These are phyloP conservation scores for Folsomia manolachei DNA, from an alignment of 2,888 invertebrate genomes.

Conservation along the genomic window DNA sequence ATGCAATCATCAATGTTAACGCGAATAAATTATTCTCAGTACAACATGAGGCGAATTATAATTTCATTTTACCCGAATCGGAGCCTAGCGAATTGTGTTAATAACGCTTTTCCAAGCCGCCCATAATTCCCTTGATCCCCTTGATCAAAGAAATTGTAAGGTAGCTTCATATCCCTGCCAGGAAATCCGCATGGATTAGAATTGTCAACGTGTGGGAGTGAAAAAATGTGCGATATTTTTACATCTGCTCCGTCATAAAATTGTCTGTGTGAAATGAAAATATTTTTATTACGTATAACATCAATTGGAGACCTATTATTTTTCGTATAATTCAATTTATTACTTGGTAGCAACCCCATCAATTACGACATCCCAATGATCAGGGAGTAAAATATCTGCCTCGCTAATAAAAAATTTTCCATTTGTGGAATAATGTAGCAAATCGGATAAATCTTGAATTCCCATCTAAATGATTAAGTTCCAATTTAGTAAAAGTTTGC, in stretches of 20 bases:
- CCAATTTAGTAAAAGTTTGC: conserved; percentile 4
- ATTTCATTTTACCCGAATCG: too few species aligned
- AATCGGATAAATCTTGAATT: conserved; percentile 34
- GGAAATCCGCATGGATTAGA: conserved; percentile 36
- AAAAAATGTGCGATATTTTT: conserved; percentile 25
- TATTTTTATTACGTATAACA: conserved; percentile 3
- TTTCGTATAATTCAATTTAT: neutral
- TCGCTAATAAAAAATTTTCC: conserved; percentile 36
- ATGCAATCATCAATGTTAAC: too few species aligned
- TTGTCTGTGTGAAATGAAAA: conserved; percentile 28
- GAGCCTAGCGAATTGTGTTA: conserved; percentile 36
- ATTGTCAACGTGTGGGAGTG: conserved; percentile 33
- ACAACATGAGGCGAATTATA: too few species aligned
- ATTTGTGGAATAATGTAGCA: conserved; percentile 25
- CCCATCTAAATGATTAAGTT: conserved; percentile 24
- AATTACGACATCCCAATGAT: conserved; percentile 35
- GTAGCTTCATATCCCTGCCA: conserved; percentile 41
- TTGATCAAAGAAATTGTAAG: conserved; percentile 34
- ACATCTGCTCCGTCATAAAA: conserved; percentile 32
- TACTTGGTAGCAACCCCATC: conserved; percentile 20
- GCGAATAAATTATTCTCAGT: too few species aligned
- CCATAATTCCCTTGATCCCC: conserved; percentile 32
- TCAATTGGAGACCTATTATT: neutral
- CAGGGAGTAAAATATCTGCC: conserved; percentile 40
- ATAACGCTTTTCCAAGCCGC: conserved; percentile 34